phyloP scores from a whole-genome alignment of 2,888 invertebrate species.

The Volucella bombylans region DNA sequence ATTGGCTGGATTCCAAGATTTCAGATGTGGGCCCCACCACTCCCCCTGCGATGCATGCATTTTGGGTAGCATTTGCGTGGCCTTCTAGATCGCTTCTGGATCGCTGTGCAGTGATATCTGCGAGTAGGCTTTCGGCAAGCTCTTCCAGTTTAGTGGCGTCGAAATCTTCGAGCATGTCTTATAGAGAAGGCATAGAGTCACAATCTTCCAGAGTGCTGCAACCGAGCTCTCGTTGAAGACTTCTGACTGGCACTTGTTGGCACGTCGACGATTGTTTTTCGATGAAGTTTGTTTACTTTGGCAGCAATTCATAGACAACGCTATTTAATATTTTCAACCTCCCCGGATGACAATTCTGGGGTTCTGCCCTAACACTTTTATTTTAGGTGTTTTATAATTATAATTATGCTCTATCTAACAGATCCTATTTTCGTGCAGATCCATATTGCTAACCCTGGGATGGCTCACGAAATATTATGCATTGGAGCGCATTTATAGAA shows the following conservation, averaged over 20 bases:
- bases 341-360: too few relatives aligned
- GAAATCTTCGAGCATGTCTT: slow-evolving; percentile 91
- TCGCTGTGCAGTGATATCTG: slow-evolving; percentile 89
- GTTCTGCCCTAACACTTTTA: too few relatives aligned
- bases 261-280: slow-evolving; percentile 69
- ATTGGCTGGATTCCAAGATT: slow-evolving; percentile 90
- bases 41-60: slow-evolving; percentile 83
- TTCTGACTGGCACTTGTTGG: slow-evolving; percentile 78
- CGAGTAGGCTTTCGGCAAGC: slow-evolving; percentile 91
- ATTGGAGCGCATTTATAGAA: too few relatives aligned
- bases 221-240: slow-evolving; percentile 83
- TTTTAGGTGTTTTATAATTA: too few relatives aligned
- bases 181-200: slow-evolving; percentile 91
- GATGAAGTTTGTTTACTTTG: too few relatives aligned
- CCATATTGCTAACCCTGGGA: too few relatives aligned
- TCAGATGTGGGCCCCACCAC: slow-evolving; percentile 94
- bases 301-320: too few relatives aligned
- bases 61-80: slow-evolving; percentile 85
- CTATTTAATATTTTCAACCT: too few relatives aligned
- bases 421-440: too few relatives aligned
- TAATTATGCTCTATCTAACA: too few relatives aligned
- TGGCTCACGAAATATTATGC: too few relatives aligned
- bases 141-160: slow-evolving; percentile 90
- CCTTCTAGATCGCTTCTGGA: slow-evolving; percentile 84
- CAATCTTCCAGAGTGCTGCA: slow-evolving; percentile 87